phyloP scores from a whole-genome alignment of 1,140 invertebrate genomes.

The Sogatella furcifera region DNA sequence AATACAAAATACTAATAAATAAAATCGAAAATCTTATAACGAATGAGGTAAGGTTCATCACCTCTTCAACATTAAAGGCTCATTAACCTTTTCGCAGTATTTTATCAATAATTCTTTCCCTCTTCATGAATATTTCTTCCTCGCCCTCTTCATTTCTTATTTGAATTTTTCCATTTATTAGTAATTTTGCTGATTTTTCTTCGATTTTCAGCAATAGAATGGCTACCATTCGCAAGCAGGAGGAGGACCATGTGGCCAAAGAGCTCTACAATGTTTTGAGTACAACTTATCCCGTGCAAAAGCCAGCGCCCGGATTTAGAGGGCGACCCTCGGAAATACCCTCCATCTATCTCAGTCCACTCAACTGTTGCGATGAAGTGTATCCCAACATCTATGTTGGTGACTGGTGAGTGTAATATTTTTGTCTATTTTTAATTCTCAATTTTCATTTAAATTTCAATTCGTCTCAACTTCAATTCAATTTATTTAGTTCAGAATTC shows the following conservation, averaged over 20 bases:
- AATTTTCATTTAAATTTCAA: background rate
- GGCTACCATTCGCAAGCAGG: background rate
- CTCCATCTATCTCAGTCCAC: constrained; percentile 32
- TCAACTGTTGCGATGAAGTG: constrained; percentile 51
- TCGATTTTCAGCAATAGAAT: background rate
- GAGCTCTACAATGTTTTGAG: constrained; percentile 5
- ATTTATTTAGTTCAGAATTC: too few species aligned
- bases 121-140: too few species aligned
- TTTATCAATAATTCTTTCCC: too few species aligned
- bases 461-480: constrained; percentile 8
- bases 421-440: too few species aligned
- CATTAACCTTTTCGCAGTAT: too few species aligned
- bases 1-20: too few species aligned
- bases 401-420: constrained; percentile 63
- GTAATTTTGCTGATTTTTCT: too few species aligned
- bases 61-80: too few species aligned
- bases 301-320: constrained; percentile 9
- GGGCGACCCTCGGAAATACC: background rate
- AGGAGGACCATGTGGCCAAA: constrained; percentile 3
- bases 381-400: constrained; percentile 68
- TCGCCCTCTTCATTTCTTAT: too few species aligned
- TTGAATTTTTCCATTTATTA: too few species aligned
- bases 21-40: too few species aligned
- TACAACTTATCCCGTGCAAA: background rate
- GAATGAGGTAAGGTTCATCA: too few species aligned